Conservation (phyloP, 1,140 invertebrate species). For the Stegodyphus dumicola region DNA sequence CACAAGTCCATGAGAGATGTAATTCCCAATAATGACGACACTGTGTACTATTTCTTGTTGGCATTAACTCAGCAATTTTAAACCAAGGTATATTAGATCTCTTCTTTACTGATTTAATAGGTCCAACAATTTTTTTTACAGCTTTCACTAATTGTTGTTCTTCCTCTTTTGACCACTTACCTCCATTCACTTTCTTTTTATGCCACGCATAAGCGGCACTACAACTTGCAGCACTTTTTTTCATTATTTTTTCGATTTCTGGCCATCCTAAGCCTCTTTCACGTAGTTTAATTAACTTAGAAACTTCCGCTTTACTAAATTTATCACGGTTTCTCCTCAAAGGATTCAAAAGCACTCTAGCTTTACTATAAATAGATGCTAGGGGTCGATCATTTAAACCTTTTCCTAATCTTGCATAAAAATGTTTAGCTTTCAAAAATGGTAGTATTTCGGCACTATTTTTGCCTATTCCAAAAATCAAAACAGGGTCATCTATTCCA, state of each 20-base stretch:
- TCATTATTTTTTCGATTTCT: no score
- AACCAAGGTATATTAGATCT: neutral
- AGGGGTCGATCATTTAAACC: neutral
- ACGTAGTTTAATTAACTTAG: no score
- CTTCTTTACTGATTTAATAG: neutral
- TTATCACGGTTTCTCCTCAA: neutral
- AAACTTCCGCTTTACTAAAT: neutral
- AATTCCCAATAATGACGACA: neutral
- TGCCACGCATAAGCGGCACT: neutral
- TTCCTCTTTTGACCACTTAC: neutral
- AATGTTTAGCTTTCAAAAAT: conserved; percentile 6
- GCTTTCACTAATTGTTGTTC: neutral
- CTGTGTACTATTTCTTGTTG: neutral
- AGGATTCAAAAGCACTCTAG: neutral
- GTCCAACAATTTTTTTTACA: neutral
- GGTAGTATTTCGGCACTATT: neutral
- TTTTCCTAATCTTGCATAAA: conserved; percentile 17
- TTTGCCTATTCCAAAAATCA: neutral
- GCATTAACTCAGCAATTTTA: neutral
- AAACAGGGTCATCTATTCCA: neutral
- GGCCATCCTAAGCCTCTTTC: no score
- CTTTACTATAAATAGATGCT: neutral
- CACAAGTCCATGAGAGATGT: neutral
- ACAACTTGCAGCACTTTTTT: neutral
- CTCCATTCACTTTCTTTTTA: neutral